phyloP scores from a whole-genome alignment of 2,113 vertebrate species.

The Menidia beryllina region DNA sequence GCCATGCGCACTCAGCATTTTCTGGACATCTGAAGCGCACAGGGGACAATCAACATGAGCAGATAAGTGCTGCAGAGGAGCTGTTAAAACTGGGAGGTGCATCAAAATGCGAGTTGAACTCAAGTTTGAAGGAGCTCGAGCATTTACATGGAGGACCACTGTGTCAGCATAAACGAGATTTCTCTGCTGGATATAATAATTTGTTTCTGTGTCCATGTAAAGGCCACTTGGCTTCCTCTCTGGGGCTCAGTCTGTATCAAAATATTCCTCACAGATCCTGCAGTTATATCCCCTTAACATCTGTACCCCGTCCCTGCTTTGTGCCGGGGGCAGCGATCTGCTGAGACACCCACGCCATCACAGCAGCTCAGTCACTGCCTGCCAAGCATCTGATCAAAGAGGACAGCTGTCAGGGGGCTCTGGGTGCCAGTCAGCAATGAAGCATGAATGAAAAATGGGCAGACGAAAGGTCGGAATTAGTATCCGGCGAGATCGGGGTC shows the following conservation, averaged over 20 bases:
- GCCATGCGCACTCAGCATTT: conserved; percentile 61
- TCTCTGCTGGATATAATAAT: conserved; percentile 51
- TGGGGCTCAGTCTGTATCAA: conserved; percentile 12
- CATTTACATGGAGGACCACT: conserved; percentile 36
- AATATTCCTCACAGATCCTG: conserved; percentile 23
- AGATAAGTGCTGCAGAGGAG: conserved; percentile 48
- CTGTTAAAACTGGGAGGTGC: conserved; percentile 47
- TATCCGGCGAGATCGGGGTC: conserved; percentile 25
- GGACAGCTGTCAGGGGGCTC: conserved; percentile 61
- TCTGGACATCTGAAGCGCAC: conserved; percentile 41
- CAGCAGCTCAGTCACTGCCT: conserved; percentile 31
- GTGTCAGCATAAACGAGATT: conserved; percentile 61
- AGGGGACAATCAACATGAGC: conserved; percentile 55
- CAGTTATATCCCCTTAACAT: conserved; percentile 53
- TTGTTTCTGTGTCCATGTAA: conserved; percentile 17
- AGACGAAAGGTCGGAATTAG: conserved; percentile 10
- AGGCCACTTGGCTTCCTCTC: conserved; percentile 20
- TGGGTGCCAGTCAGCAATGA: conserved; percentile 36
- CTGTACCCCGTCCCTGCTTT: conserved; percentile 52
- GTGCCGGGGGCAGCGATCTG: conserved; percentile 54
- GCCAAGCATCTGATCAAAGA: conserved; percentile 74
- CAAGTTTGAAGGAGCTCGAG: conserved; percentile 32
- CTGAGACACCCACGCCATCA: conserved; percentile 47
- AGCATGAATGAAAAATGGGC: conserved; percentile 51
- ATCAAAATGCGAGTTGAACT: conserved; percentile 39